Evolutionary conservation across 2,113 vertebrate species (phyloP).

Genomic region (Cyphomyrus discorhynchus): DNA sequence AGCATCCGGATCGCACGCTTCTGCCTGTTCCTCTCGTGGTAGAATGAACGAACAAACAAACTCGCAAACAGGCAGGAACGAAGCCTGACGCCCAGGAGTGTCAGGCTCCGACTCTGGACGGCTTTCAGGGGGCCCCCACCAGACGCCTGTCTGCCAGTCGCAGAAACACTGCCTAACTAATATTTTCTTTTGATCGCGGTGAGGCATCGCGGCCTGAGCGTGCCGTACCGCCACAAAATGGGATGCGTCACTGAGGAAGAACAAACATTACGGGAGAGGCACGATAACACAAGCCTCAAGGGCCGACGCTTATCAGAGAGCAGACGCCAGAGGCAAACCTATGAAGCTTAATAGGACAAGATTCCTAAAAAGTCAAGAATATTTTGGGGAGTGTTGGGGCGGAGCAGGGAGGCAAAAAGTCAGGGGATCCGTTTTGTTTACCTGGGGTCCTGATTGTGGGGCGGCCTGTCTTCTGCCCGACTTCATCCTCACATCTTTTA

Average conservation of each 20-base stretch:
- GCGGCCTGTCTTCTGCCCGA: constrained; percentile 34
- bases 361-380: constrained; percentile 80
- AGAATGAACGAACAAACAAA: constrained; percentile 52
- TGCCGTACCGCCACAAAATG: constrained; percentile 82
- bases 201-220: constrained; percentile 82
- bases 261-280: constrained; percentile 83
- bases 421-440: constrained; percentile 56
- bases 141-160: constrained; percentile 68
- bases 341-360: constrained; percentile 76
- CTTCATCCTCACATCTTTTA: constrained; percentile 38
- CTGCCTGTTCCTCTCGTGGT: constrained; percentile 34
- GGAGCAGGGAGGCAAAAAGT: constrained; percentile 52
- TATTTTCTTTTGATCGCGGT: constrained; percentile 80
- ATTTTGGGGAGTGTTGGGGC: constrained; percentile 71
- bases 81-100: constrained; percentile 59
- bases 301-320: constrained; percentile 80
- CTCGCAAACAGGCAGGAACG: constrained; percentile 32
- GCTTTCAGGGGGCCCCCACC: constrained; percentile 47
- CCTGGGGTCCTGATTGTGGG: constrained; percentile 32
- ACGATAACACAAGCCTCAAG: constrained; percentile 68
- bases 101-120: constrained; percentile 54
- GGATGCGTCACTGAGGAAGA: constrained; percentile 78
- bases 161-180: constrained; percentile 71
- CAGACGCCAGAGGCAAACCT: constrained; percentile 85
- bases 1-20: constrained; percentile 40